A percentile compares a stretch with the other conserved stretches of the same genome.
phyloP scores from a whole-genome alignment of 1,140 invertebrate species.

The Drosophila athabasca region DNA sequence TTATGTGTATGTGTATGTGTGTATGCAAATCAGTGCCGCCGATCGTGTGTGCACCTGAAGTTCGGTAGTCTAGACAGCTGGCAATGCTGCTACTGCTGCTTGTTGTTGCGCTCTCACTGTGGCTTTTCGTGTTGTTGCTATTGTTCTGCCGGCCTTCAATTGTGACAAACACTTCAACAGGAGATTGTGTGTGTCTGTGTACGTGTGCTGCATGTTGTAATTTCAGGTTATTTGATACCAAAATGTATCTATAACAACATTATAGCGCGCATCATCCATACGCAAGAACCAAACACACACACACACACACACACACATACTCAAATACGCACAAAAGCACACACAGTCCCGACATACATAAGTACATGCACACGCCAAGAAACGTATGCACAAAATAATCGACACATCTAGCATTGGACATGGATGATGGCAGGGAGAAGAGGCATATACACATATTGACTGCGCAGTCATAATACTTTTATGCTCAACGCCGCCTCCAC shows the following conservation, averaged over 20 bases:
- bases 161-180: conserved; percentile 68
- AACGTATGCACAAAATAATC: conserved; percentile 80
- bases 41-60: conserved; percentile 40
- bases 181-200: conserved; percentile 47
- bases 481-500: conserved; percentile 42
- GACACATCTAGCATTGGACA: conserved; percentile 55
- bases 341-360: conserved; percentile 22
- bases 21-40: conserved; percentile 25
- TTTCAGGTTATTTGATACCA: conserved; percentile 82
- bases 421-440: conserved; percentile 10
- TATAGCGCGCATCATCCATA: conserved; percentile 77
- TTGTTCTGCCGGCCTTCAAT: conserved; percentile 68
- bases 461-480: conserved; percentile 77
- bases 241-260: conserved; percentile 81
- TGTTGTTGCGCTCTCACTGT: conserved; percentile 33
- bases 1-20: neutral
- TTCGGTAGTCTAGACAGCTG: conserved; percentile 55
- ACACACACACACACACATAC: conserved; percentile 44
- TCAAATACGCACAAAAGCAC: conserved; percentile 29
- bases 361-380: conserved; percentile 44
- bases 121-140: conserved; percentile 30
- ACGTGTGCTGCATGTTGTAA: conserved; percentile 69
- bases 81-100: conserved; percentile 53
- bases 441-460: conserved; percentile 61
- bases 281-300: conserved; percentile 40